Conservation (phyloP, 1,140 invertebrate species). For the Papilio polytes region DNA sequence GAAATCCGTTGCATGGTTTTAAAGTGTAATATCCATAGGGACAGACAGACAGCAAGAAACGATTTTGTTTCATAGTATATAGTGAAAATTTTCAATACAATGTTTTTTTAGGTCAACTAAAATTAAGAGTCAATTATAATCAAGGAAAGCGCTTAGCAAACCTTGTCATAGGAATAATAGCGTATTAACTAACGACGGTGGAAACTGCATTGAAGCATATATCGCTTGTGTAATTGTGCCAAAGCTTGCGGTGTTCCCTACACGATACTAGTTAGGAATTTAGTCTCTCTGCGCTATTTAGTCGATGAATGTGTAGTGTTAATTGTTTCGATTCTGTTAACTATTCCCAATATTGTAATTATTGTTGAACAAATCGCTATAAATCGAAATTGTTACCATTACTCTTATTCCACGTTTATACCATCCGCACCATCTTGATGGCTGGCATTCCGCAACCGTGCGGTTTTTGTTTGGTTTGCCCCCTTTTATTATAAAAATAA, state of each 20-base stretch:
- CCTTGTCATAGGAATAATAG: not conserved
- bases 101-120: no score
- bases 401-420: no score
- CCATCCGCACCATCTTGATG: no score
- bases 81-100: no score
- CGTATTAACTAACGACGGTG: not conserved
- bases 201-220: not conserved
- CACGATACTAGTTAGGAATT: conserved; percentile 11
- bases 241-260: not conserved
- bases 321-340: conserved; percentile 2
- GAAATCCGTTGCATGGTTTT: no score
- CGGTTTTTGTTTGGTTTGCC: no score
- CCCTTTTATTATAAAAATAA: no score
- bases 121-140: not conserved
- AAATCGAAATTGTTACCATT: not conserved
- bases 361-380: not conserved
- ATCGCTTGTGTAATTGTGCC: conserved; percentile 6
- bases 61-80: no score
- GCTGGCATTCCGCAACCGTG: no score
- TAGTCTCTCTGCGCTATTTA: conserved; percentile 19
- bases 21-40: no score
- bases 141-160: not conserved
- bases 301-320: conserved; percentile 5
- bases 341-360: not conserved
- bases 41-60: no score